Evolutionary conservation across 37 sponge, comb jelly and placozoan species (phyloP).

Genomic region (Petrosia ficiformis): DNA sequence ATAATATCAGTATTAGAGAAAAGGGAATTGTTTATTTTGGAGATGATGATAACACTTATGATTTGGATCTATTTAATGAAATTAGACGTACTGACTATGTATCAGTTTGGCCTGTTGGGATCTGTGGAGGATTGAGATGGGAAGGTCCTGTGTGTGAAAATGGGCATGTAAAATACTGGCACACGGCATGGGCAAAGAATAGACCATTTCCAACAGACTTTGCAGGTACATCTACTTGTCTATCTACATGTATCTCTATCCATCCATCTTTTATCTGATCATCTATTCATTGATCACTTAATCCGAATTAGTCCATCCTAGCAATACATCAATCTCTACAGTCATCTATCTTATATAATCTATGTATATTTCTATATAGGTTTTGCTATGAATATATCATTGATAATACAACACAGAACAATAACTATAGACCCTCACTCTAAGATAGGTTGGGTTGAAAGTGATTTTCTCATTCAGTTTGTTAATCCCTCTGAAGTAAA

Average conservation of each 20-base stretch:
- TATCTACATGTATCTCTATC: too few relatives aligned
- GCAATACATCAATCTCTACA: too few relatives aligned
- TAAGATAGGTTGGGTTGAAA: slow-evolving; percentile 64
- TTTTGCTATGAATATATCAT: slow-evolving; percentile 67
- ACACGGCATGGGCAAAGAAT: slow-evolving; percentile 54
- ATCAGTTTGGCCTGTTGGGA: slow-evolving; percentile 85
- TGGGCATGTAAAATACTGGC: slow-evolving; percentile 72
- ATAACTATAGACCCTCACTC: slow-evolving; percentile 47
- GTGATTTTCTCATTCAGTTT: slow-evolving; percentile 40
- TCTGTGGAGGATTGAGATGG: slow-evolving; percentile 75
- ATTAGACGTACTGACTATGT: slow-evolving; percentile 68
- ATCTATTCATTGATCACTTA: too few relatives aligned
- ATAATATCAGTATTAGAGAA: neutral
- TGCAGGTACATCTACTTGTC: slow-evolving; percentile 78
- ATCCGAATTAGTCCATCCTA: too few relatives aligned
- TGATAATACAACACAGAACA: slow-evolving; percentile 31
- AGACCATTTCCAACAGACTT: slow-evolving; percentile 82
- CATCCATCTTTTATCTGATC: too few relatives aligned
- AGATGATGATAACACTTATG: slow-evolving; percentile 97
- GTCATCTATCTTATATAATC: too few relatives aligned
- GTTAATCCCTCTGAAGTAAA: neutral
- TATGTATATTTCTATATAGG: too few relatives aligned
- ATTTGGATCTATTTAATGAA: slow-evolving; percentile 81
- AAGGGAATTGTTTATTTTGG: slow-evolving; percentile 87
- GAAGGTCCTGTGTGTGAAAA: slow-evolving; percentile 84